phyloP scores from a whole-genome alignment of 2,113 vertebrate genomes.

The Abramis brama region DNA sequence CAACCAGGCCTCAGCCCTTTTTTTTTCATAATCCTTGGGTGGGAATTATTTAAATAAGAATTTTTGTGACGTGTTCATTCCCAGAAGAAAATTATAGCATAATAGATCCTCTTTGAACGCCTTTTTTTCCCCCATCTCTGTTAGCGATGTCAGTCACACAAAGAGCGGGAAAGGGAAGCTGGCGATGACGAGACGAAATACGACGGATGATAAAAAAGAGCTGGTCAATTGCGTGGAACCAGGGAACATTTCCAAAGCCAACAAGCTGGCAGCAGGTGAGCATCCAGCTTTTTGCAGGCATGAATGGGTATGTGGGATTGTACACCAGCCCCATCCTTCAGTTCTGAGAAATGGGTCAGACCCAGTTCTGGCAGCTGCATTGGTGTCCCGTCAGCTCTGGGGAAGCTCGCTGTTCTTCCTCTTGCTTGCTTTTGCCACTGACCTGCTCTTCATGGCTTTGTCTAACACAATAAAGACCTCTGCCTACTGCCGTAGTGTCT shows the following conservation, averaged over 20 bases:
- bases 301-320: conserved; percentile 22
- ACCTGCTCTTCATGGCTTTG: conserved; percentile 44
- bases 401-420: conserved; percentile 41
- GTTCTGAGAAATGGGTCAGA: conserved; percentile 25
- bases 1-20: too few relatives aligned
- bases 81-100: too few relatives aligned
- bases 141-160: conserved; percentile 76
- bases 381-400: conserved; percentile 39
- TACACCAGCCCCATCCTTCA: conserved; percentile 34
- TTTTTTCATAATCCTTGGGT: too few relatives aligned
- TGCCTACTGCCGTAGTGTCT: conserved; percentile 46
- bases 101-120: too few relatives aligned
- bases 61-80: too few relatives aligned
- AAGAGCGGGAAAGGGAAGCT: conserved; percentile 88
- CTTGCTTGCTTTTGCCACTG: conserved; percentile 42
- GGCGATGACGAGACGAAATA: conserved; percentile 86
- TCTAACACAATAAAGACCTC: conserved; percentile 14
- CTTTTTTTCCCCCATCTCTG: neutral
- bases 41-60: too few relatives aligned
- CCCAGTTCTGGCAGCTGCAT: conserved; percentile 5
- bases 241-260: conserved; percentile 86
- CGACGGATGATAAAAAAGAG: conserved; percentile 87
- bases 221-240: conserved; percentile 87
- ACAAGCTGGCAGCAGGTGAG: conserved; percentile 88
- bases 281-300: conserved; percentile 34